These are phyloP conservation scores for Willisornis vidua DNA, from an alignment of 2,113 vertebrate genomes.

Conservation along the genomic window DNA sequence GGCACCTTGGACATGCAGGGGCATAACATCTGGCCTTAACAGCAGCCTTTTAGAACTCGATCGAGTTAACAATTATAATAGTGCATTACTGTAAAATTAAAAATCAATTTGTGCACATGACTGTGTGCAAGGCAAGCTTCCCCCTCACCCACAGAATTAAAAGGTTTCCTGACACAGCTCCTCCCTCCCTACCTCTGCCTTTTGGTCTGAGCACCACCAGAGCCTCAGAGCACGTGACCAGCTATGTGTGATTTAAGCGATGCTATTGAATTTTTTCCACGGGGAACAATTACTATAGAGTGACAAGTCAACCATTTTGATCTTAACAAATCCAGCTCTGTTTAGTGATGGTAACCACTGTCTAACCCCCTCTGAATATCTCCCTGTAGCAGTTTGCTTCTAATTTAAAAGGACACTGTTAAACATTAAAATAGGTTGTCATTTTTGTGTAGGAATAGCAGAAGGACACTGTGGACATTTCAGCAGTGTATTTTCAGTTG, in stretches of 20 bases:
- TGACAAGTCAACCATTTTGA: constrained; percentile 57
- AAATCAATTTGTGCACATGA: background rate
- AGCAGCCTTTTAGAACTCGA: background rate
- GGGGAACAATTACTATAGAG: constrained; percentile 30
- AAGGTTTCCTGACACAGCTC: background rate
- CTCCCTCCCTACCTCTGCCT: constrained; percentile 9
- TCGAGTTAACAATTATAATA: background rate
- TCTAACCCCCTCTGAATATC: background rate
- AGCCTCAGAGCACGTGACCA: background rate
- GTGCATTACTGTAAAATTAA: background rate
- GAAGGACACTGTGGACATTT: background rate
- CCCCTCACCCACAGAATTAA: background rate
- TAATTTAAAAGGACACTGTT: background rate
- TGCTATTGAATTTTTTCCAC: constrained; percentile 26
- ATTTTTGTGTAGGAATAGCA: background rate
- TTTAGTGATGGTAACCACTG: constrained; percentile 20
- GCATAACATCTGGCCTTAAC: background rate
- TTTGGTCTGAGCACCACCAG: background rate
- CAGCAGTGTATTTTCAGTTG: background rate
- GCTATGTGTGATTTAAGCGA: constrained; percentile 23
- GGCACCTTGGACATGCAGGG: background rate
- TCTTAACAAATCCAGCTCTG: constrained; percentile 17
- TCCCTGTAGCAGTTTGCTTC: background rate
- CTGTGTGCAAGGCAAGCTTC: background rate
- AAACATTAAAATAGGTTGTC: constrained; percentile 11